phyloP scores from a whole-genome alignment of 2,888 invertebrate species.

The Protonemura montana region DNA sequence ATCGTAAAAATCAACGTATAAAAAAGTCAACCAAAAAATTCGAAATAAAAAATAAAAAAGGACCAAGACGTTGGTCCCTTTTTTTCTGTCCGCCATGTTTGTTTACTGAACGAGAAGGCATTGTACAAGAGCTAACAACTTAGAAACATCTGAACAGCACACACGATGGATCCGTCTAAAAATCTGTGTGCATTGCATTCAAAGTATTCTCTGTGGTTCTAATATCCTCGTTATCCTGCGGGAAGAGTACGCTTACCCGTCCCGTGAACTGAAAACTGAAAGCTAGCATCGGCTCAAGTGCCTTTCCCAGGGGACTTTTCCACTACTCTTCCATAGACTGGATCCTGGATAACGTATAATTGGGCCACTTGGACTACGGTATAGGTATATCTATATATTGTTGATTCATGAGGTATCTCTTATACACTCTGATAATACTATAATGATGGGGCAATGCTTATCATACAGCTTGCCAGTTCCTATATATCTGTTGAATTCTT shows the following conservation, averaged over 20 bases:
- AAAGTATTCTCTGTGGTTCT: not conserved
- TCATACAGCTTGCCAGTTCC: not conserved
- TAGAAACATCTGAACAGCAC: not conserved
- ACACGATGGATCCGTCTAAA: not conserved
- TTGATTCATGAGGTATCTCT: slow-evolving; percentile 8
- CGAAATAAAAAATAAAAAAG: no score
- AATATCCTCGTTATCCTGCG: slow-evolving; percentile 25
- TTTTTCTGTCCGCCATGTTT: not conserved
- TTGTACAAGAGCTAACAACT: not conserved
- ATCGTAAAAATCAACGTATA: no score
- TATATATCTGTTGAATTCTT: not conserved
- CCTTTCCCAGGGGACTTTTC: slow-evolving; percentile 35
- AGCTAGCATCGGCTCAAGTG: slow-evolving; percentile 37
- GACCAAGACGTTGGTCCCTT: not conserved
- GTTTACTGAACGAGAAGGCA: not conserved
- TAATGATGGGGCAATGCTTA: slow-evolving; percentile 13
- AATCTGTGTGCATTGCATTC: slow-evolving; percentile 12
- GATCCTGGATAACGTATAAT: slow-evolving; percentile 32
- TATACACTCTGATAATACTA: slow-evolving; percentile 20
- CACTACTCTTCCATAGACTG: slow-evolving; percentile 16
- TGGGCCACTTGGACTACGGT: slow-evolving; percentile 1
- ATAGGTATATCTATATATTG: slow-evolving; percentile 19
- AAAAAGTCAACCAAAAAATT: no score
- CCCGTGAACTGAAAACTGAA: slow-evolving; percentile 38
- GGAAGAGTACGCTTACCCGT: not conserved